Percentiles rank a stretch among this genome's conserved stretches.
Evolutionary conservation across 2,888 invertebrate species (phyloP).

Genomic region (Ophion costatus): DNA sequence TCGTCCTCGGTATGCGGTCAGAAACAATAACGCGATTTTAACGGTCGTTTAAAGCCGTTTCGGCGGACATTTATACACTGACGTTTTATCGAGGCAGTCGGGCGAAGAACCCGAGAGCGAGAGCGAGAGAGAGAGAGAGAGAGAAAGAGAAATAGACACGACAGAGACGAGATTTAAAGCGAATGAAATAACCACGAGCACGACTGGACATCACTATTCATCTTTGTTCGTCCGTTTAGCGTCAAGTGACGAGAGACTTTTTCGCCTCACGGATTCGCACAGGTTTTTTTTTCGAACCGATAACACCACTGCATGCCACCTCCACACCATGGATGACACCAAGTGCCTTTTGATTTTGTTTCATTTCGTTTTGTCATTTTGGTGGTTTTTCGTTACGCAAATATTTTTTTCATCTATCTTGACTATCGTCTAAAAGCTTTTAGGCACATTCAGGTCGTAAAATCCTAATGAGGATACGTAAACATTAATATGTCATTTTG

Average conservation of each 20-base stretch:
- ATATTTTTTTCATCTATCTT: no score
- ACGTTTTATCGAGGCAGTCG: constrained; percentile 73
- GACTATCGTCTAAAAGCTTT: no score
- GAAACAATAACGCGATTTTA: constrained; percentile 81
- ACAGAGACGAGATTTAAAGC: constrained; percentile 46
- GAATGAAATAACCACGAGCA: constrained; percentile 47
- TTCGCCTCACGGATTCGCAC: constrained; percentile 18
- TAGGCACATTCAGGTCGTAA: no score
- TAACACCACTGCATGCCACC: not conserved
- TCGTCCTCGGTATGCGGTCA: constrained; percentile 65
- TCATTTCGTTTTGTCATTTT: no score
- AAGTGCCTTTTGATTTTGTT: no score
- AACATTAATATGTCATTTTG: no score
- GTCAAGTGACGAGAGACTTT: constrained; percentile 42
- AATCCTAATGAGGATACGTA: no score
- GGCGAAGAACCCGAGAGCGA: not conserved
- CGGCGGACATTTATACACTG: constrained; percentile 73
- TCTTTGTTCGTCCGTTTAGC: constrained; percentile 34
- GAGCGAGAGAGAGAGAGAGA: constrained; percentile 23
- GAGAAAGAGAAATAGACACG: constrained; percentile 26
- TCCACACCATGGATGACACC: no score
- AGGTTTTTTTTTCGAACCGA: constrained; percentile 32
- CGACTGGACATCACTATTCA: constrained; percentile 25
- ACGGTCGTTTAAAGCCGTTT: constrained; percentile 78
- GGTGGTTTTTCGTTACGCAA: no score